Evolutionary conservation across 1,140 invertebrate species (phyloP).

Genomic region (Sycophaga agraensis): DNA sequence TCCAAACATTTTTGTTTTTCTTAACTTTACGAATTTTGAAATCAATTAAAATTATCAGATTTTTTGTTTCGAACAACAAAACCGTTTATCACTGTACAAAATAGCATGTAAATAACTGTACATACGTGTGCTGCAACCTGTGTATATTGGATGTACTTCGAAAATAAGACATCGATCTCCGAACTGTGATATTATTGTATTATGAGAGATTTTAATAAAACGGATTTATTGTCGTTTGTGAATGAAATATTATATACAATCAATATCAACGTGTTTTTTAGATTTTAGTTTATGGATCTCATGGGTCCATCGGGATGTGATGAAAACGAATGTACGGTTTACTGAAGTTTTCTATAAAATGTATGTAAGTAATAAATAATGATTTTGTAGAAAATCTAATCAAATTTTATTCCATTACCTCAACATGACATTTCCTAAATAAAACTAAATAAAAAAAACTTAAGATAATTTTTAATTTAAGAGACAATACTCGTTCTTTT

Average conservation of each 20-base stretch:
- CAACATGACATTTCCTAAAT: too few species aligned
- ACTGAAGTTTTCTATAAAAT: conserved; percentile 23
- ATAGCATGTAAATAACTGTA: conserved; percentile 43
- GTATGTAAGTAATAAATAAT: conserved; percentile 25
- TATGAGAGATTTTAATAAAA: conserved; percentile 47
- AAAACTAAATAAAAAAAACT: too few species aligned
- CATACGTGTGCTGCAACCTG: conserved; percentile 34
- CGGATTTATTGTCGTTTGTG: conserved; percentile 41
- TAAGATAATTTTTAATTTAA: too few species aligned
- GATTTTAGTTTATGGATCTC: conserved; percentile 25
- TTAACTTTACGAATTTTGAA: too few species aligned
- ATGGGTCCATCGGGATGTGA: conserved; percentile 25
- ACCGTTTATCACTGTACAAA: too few species aligned
- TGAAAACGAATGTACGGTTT: conserved; percentile 25
- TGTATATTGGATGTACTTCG: conserved; percentile 44
- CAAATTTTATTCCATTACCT: too few species aligned
- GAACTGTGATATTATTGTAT: conserved; percentile 59
- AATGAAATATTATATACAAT: conserved; percentile 32
- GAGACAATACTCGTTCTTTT: too few species aligned
- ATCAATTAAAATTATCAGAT: too few species aligned
- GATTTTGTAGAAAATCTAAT: conserved; percentile 23
- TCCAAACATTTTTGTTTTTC: too few species aligned
- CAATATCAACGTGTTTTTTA: conserved; percentile 30
- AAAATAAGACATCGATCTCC: conserved; percentile 52
- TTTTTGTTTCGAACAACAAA: too few species aligned